Evolutionary conservation across 2,113 vertebrate species (phyloP).

Genomic region (Poeciliopsis prolifica): DNA sequence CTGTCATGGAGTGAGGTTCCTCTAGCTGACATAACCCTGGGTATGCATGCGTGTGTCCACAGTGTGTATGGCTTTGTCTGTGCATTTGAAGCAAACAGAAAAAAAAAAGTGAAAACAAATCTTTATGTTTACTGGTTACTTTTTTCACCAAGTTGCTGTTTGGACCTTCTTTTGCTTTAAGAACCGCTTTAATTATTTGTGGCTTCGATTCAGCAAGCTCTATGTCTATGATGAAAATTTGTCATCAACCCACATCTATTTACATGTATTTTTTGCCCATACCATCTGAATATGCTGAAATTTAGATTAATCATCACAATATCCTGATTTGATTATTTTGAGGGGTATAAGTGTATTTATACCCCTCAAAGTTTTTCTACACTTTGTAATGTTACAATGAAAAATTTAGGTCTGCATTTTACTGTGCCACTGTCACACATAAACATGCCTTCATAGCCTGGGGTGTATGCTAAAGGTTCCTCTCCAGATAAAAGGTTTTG

Average conservation of each 20-base stretch:
- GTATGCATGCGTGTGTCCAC: slow-evolving; percentile 25
- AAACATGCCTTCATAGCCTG: too few species aligned
- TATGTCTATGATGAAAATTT: not conserved
- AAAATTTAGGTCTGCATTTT: too few species aligned
- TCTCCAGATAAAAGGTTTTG: too few species aligned
- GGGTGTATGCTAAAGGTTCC: too few species aligned
- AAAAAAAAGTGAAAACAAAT: not conserved
- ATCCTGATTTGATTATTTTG: too few species aligned
- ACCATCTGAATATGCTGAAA: too few species aligned
- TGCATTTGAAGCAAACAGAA: not conserved
- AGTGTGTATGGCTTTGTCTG: slow-evolving; percentile 6
- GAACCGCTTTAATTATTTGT: not conserved
- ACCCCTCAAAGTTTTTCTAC: too few species aligned
- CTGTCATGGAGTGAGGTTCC: slow-evolving; percentile 50
- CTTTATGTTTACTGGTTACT: not conserved
- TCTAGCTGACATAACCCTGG: slow-evolving; percentile 50
- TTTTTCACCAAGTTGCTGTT: not conserved
- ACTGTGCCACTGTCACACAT: too few species aligned
- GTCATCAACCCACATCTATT: not conserved
- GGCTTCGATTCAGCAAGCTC: not conserved
- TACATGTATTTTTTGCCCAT: too few species aligned
- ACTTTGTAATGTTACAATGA: too few species aligned
- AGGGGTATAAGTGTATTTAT: too few species aligned
- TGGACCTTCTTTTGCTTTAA: not conserved
- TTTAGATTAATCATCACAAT: too few species aligned